These are phyloP conservation scores for Arothron firmamentum DNA, from an alignment of 2,113 vertebrate genomes.

Conservation along the genomic window DNA sequence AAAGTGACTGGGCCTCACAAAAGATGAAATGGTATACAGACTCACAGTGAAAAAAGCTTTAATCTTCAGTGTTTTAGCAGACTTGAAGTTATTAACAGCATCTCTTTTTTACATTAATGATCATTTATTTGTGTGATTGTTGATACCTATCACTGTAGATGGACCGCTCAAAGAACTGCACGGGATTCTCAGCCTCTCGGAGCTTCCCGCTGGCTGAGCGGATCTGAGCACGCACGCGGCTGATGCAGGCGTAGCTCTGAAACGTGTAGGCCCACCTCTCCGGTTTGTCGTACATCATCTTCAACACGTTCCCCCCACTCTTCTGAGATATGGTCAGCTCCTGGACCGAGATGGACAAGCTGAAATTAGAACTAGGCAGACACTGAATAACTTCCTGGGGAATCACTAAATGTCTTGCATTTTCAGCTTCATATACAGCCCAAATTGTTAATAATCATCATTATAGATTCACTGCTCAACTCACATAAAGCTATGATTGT, in stretches of 20 bases:
- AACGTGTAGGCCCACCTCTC: constrained; percentile 94
- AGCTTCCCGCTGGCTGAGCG: constrained; percentile 72
- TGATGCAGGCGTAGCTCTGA: constrained; percentile 91
- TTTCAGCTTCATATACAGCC: not conserved
- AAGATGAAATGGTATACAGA: too few species aligned
- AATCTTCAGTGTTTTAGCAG: too few species aligned
- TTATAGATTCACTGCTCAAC: not conserved
- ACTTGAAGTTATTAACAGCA: too few species aligned
- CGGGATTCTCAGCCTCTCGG: constrained; percentile 74
- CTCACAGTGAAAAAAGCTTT: too few species aligned
- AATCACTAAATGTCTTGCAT: not conserved
- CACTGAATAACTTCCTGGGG: not conserved
- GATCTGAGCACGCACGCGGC: constrained; percentile 87
- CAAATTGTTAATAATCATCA: not conserved
- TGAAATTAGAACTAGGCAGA: not conserved
- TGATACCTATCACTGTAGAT: constrained; percentile 94
- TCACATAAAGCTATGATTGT: too few species aligned
- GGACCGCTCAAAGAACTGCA: constrained; percentile 90
- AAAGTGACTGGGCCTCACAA: too few species aligned
- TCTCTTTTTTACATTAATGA: too few species aligned
- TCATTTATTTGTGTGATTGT: too few species aligned
- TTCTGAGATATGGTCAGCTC: constrained; percentile 86
- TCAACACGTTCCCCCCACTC: constrained; percentile 86
- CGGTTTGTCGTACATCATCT: constrained; percentile 93
- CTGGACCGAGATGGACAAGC: constrained; percentile 51